Conservation (phyloP, 2,113 vertebrate genomes). For the Rousettus leschenaultii region DNA sequence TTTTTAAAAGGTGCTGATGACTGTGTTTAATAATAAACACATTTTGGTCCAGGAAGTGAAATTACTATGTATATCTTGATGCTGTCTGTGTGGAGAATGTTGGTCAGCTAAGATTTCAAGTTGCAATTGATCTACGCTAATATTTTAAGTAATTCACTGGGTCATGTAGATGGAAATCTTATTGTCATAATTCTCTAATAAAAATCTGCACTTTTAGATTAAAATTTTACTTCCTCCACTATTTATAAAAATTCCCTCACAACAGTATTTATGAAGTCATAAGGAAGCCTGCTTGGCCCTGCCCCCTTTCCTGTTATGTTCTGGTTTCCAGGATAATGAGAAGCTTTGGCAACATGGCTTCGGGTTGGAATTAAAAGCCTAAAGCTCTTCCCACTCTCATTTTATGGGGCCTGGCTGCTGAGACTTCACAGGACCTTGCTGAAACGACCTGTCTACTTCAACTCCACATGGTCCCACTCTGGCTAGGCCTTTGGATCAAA, state of each 20-base stretch:
- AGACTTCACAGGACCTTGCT: slow-evolving; percentile 80
- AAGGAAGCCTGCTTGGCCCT: slow-evolving; percentile 14
- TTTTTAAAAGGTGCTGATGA: neutral
- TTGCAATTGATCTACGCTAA: neutral
- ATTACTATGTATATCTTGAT: neutral
- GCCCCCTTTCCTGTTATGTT: slow-evolving; percentile 53
- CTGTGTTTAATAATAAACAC: neutral
- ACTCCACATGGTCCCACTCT: slow-evolving; percentile 76
- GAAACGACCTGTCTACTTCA: slow-evolving; percentile 81
- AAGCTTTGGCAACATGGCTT: slow-evolving; percentile 59
- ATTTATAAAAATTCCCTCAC: slow-evolving; percentile 15
- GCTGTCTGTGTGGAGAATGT: neutral
- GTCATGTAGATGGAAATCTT: neutral
- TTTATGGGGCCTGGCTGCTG: slow-evolving; percentile 78
- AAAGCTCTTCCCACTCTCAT: slow-evolving; percentile 72
- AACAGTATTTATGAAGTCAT: slow-evolving; percentile 61
- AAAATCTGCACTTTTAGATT: neutral
- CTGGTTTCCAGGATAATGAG: slow-evolving; percentile 50
- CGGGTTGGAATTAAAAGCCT: slow-evolving; percentile 76
- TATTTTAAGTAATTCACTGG: neutral
- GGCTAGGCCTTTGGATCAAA: slow-evolving; percentile 84
- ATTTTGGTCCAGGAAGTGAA: neutral
- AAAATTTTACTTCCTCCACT: neutral
- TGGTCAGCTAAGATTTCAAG: neutral
- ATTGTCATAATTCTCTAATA: neutral